phyloP scores from a whole-genome alignment of 2,888 invertebrate genomes.

The Agrotis puta region DNA sequence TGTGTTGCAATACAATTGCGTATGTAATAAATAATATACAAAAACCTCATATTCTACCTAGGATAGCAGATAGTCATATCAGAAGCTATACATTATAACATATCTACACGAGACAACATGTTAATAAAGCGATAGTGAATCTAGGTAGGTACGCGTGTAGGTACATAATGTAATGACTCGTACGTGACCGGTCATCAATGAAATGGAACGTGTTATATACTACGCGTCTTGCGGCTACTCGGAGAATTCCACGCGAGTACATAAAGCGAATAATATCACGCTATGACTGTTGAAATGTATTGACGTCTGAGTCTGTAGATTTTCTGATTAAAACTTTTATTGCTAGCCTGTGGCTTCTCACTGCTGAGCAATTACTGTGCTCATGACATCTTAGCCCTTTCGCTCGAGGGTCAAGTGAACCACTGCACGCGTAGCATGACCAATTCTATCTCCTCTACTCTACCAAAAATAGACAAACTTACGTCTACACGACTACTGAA shows the following conservation, averaged over 20 bases:
- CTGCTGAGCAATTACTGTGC: too few relatives aligned
- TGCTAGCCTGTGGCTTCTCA: too few relatives aligned
- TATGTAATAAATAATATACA: not conserved
- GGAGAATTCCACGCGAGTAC: conserved; percentile 25
- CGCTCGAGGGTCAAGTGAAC: too few relatives aligned
- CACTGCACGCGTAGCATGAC: too few relatives aligned
- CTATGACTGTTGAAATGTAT: conserved; percentile 6
- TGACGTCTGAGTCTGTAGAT: not conserved
- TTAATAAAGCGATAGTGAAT: conserved; percentile 26
- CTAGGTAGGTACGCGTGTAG: conserved; percentile 20
- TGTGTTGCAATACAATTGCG: too few relatives aligned
- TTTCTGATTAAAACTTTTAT: not conserved
- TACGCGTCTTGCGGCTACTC: conserved; percentile 10
- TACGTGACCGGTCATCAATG: conserved; percentile 43
- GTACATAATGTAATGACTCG: conserved; percentile 28
- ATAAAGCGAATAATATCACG: conserved; percentile 15
- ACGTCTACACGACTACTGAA: too few relatives aligned
- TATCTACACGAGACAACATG: not conserved
- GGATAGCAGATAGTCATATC: not conserved
- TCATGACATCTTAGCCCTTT: not conserved
- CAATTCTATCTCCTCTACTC: too few relatives aligned
- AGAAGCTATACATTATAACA: not conserved
- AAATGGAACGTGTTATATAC: conserved; percentile 34
- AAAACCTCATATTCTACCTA: not conserved
- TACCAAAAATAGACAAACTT: too few relatives aligned